Percentiles rank a stretch among this genome's conserved stretches.
Evolutionary conservation across 2,797 vertebrate species (phyloP).

Genomic region (Coreius guichenoti): DNA sequence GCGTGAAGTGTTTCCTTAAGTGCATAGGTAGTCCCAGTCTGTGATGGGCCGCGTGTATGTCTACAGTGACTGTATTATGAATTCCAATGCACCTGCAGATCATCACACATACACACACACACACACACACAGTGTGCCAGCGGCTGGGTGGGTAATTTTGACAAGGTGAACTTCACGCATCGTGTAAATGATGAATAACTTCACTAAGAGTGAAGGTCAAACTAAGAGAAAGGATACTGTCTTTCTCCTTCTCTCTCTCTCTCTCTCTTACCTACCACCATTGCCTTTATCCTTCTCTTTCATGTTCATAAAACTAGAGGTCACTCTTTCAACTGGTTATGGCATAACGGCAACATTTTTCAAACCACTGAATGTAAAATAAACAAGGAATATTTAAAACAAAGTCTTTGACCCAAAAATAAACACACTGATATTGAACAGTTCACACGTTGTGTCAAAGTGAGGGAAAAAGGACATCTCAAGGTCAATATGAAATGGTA

Average conservation of each 20-base stretch:
- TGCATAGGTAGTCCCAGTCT: neutral
- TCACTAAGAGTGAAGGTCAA: constrained; percentile 48
- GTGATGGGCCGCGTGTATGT: neutral
- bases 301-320: constrained; percentile 42
- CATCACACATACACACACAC: constrained; percentile 1
- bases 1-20: neutral
- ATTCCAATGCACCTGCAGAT: constrained; percentile 54
- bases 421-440: neutral
- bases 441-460: neutral
- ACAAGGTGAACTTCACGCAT: constrained; percentile 83
- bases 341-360: constrained; percentile 42
- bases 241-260: constrained; percentile 22
- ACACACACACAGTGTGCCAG: constrained; percentile 36
- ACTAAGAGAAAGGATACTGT: constrained; percentile 8
- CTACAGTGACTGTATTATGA: constrained; percentile 48
- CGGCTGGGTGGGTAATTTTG: constrained; percentile 71
- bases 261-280: constrained; percentile 13
- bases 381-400: constrained; percentile 7
- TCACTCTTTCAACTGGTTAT: constrained; percentile 48
- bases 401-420: constrained; percentile 15
- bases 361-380: constrained; percentile 26
- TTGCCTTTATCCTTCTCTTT: constrained; percentile 25
- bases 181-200: constrained; percentile 75
- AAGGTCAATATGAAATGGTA: constrained; percentile 45
- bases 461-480: neutral